Conservation (phyloP, 1,140 invertebrate genomes). For the Lepidurus arcticus region DNA sequence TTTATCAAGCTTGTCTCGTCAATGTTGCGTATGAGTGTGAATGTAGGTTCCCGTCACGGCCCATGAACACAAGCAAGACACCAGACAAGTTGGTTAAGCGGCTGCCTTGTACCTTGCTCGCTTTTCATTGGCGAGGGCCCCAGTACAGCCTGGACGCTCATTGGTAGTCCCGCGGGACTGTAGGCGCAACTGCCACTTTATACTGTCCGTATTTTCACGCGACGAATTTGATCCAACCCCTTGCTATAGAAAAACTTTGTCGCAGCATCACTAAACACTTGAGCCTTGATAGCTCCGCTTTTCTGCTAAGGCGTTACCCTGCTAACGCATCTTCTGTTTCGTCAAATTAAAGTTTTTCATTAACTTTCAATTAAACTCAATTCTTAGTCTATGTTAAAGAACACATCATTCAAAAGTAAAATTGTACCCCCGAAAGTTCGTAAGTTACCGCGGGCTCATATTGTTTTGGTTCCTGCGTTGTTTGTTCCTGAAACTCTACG, state of each 20-base stretch:
- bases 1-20: background rate
- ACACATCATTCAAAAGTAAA: too few relatives aligned
- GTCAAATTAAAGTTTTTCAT: too few relatives aligned
- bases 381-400: too few relatives aligned
- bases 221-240: background rate
- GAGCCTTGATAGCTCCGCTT: too few relatives aligned
- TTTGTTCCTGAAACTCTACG: too few relatives aligned
- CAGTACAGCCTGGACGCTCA: slow-evolving; percentile 2
- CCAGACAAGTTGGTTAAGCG: background rate
- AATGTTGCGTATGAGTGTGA: background rate
- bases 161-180: slow-evolving; percentile 16
- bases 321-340: too few relatives aligned
- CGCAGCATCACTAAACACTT: background rate
- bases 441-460: too few relatives aligned
- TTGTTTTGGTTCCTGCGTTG: too few relatives aligned
- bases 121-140: background rate
- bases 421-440: too few relatives aligned
- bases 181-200: slow-evolving; percentile 14
- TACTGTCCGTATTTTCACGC: background rate
- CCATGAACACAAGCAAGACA: background rate
- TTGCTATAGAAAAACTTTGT: background rate
- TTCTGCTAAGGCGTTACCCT: too few relatives aligned
- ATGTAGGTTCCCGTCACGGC: background rate
- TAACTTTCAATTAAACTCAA: too few relatives aligned
- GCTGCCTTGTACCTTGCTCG: background rate